phyloP scores from a whole-genome alignment of 2,797 vertebrate genomes.

The Loris lydekkerianus region DNA sequence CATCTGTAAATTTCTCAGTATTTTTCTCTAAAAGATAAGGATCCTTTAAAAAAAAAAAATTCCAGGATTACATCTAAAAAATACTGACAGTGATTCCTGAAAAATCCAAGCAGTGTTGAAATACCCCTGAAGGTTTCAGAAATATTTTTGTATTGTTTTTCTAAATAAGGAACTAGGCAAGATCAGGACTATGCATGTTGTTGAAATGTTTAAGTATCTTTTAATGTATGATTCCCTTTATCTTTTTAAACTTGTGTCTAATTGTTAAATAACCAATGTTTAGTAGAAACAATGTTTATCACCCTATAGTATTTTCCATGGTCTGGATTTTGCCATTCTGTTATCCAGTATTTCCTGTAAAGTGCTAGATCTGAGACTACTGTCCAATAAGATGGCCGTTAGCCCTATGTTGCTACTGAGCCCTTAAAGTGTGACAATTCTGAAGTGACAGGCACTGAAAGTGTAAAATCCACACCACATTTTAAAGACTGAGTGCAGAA shows the following conservation, averaged over 20 bases:
- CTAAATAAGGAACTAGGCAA: neutral
- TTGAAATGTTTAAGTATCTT: neutral
- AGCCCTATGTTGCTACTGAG: neutral
- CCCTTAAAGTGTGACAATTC: neutral
- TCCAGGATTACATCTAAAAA: neutral
- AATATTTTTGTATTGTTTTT: neutral
- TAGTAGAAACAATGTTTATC: neutral
- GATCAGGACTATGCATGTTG: neutral
- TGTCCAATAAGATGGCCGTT: neutral
- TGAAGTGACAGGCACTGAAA: neutral
- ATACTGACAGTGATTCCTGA: neutral
- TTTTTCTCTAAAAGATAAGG: slow-evolving; percentile 33
- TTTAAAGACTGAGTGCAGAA: neutral
- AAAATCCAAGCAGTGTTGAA: neutral
- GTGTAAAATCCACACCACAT: neutral
- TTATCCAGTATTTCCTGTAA: neutral
- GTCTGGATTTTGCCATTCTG: neutral
- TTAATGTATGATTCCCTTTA: neutral
- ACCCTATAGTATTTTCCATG: neutral
- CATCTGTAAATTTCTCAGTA: neutral
- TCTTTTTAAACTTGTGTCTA: neutral
- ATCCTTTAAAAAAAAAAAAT: neutral
- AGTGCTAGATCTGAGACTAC: neutral
- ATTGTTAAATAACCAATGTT: neutral
- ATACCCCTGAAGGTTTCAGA: neutral